These are phyloP conservation scores for Lanius ludovicianus DNA, from an alignment of 2,113 vertebrate genomes.

Conservation along the genomic window DNA sequence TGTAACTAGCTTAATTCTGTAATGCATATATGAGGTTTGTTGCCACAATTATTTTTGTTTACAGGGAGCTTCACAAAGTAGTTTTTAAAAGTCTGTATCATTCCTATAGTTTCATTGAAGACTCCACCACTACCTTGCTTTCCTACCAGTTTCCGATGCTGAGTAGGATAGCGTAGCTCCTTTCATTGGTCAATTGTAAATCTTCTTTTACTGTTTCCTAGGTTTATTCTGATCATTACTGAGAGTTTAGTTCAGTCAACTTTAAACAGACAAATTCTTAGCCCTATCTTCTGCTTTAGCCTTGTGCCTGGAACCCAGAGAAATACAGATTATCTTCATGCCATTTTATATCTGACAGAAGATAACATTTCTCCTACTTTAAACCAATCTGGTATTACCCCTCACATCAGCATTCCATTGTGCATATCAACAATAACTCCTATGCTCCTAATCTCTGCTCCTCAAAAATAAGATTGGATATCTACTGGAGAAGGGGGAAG, in stretches of 20 bases:
- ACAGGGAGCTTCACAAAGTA: not conserved
- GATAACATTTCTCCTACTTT: not conserved
- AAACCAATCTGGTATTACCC: not conserved
- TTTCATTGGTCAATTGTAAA: not conserved
- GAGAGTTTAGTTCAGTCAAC: not conserved
- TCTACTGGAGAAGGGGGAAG: not conserved
- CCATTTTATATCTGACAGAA: not conserved
- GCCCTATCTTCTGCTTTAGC: not conserved
- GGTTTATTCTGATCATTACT: not conserved
- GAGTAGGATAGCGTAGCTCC: not conserved
- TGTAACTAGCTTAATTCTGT: not conserved
- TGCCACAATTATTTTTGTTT: not conserved
- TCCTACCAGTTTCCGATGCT: not conserved
- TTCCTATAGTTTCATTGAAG: not conserved
- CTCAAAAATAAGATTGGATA: not conserved
- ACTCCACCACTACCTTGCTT: not conserved
- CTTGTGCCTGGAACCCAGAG: constrained; percentile 2
- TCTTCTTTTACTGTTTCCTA: not conserved
- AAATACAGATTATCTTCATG: not conserved
- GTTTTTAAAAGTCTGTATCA: not conserved
- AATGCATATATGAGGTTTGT: not conserved
- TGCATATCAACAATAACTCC: not conserved
- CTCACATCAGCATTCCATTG: not conserved
- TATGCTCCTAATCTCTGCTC: not conserved
- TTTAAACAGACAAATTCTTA: not conserved